These are phyloP conservation scores for Tenthredo distinguenda DNA, from an alignment of 2,888 invertebrate species.

Conservation along the genomic window DNA sequence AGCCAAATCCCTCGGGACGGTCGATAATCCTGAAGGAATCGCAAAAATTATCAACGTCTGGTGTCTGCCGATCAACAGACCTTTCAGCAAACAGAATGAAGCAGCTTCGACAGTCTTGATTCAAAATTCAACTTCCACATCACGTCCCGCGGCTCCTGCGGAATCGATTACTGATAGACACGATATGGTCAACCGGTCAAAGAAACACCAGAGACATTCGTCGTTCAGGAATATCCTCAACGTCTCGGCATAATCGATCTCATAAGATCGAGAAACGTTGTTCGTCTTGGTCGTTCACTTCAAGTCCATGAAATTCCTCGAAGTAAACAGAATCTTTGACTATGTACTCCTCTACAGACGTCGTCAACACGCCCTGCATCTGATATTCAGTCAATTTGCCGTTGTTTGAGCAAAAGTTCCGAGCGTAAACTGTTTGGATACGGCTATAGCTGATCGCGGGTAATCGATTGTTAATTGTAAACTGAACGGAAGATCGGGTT, in stretches of 20 bases:
- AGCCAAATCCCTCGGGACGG: not conserved
- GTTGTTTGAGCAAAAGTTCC: not conserved
- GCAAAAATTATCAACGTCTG: slow-evolving; percentile 25
- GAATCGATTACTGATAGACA: not conserved
- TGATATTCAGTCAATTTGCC: not conserved
- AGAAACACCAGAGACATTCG: not conserved
- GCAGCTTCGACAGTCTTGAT: not conserved
- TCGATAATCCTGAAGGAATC: slow-evolving; percentile 26
- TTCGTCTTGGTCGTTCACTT: not conserved
- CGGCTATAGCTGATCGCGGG: slow-evolving; percentile 1
- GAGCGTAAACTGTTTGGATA: slow-evolving; percentile 7
- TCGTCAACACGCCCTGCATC: not conserved
- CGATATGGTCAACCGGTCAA: not conserved
- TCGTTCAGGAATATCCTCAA: not conserved
- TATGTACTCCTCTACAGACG: not conserved
- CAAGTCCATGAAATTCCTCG: not conserved
- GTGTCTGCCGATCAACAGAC: not conserved
- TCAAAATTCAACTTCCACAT: not conserved
- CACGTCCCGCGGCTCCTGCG: not conserved
- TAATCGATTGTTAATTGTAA: slow-evolving; percentile 35
- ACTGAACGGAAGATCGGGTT: not conserved
- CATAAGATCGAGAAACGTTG: not conserved
- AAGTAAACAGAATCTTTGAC: not conserved
- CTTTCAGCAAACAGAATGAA: not conserved
- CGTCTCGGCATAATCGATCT: not conserved